phyloP scores from a whole-genome alignment of 2,113 vertebrate species.

The Raja brachyura region DNA sequence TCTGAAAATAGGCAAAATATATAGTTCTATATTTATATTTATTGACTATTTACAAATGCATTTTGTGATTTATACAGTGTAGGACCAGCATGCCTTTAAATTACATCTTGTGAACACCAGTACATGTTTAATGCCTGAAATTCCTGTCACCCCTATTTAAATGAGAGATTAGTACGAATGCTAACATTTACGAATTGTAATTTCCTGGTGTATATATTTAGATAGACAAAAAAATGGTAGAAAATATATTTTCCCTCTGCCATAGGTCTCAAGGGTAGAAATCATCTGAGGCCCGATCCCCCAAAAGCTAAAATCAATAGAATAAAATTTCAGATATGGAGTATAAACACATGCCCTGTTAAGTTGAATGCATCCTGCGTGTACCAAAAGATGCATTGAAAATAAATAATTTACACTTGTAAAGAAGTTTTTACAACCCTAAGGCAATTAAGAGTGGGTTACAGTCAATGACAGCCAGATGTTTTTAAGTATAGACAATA shows the following conservation, averaged over 20 bases:
- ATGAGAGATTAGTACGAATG: not conserved
- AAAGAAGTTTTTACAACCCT: not conserved
- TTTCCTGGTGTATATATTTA: not conserved
- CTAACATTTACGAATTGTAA: not conserved
- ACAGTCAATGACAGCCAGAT: not conserved
- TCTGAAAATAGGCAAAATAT: slow-evolving; percentile 9
- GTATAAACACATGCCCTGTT: too few species aligned
- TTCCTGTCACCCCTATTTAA: not conserved
- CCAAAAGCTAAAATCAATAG: too few species aligned
- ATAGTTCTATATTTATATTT: slow-evolving; percentile 8
- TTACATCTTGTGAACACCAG: not conserved
- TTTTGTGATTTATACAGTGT: slow-evolving; percentile 32
- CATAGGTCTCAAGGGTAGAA: not conserved
- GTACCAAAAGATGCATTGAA: not conserved
- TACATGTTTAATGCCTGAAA: not conserved
- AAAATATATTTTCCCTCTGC: not conserved
- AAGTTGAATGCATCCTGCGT: too few species aligned
- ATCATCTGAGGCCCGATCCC: too few species aligned
- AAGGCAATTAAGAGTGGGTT: not conserved
- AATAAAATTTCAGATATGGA: too few species aligned
- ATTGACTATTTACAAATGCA: slow-evolving; percentile 30
- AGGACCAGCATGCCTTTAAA: slow-evolving; percentile 9
- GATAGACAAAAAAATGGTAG: slow-evolving; percentile 24
- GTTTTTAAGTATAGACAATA: too few species aligned
- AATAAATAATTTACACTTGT: not conserved